Evolutionary conservation across 2,888 invertebrate species (phyloP).

Genomic region (Thereva unica): DNA sequence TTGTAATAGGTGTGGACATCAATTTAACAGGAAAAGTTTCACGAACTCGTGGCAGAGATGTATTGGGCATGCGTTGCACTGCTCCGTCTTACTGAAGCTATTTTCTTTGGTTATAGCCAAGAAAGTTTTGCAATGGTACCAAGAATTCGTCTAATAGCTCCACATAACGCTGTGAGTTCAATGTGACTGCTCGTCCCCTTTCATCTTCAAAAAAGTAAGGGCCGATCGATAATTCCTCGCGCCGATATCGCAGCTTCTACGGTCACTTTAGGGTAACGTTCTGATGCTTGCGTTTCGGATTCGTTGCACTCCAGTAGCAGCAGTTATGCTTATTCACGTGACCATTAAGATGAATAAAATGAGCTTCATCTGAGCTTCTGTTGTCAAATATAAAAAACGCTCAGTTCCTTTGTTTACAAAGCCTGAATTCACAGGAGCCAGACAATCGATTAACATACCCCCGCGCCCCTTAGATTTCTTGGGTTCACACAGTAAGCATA

Average conservation of each 20-base stretch:
- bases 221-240: conserved; percentile 3
- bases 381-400: background rate
- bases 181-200: background rate
- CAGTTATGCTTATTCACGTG: background rate
- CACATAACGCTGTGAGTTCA: conserved; percentile 1
- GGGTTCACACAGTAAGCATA: background rate
- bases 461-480: background rate
- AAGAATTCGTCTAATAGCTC: conserved; percentile 5
- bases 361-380: background rate
- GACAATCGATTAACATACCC: background rate
- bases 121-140: conserved; percentile 13
- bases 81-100: conserved; percentile 25
- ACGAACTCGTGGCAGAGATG: background rate
- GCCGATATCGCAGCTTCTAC: background rate
- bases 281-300: conserved; percentile 4
- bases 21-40: too few relatives aligned
- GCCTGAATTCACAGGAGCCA: background rate
- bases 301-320: background rate
- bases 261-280: background rate
- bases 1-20: too few relatives aligned
- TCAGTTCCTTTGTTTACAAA: background rate
- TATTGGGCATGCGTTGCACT: conserved; percentile 1
- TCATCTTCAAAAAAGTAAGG: background rate
- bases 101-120: conserved; percentile 21
- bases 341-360: conserved; percentile 3